phyloP scores from a whole-genome alignment of 2,797 vertebrate genomes.

The Helicolenus hilgendorfi region DNA sequence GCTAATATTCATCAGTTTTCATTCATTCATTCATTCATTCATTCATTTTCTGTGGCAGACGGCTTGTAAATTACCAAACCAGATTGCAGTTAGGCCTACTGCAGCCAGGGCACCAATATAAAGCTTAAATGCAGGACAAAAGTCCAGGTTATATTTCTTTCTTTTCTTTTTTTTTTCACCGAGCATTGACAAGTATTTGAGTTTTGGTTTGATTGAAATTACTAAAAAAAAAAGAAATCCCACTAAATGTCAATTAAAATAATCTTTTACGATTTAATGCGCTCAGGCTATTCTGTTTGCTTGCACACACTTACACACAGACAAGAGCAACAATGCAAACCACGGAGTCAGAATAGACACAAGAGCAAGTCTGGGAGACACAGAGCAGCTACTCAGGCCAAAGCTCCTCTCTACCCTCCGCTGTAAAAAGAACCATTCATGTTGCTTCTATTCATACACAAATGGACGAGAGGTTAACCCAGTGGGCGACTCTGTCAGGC shows the following conservation, averaged over 20 bases:
- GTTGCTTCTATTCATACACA: slow-evolving; percentile 87
- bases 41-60: not conserved
- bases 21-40: too few species aligned
- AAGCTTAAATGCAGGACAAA: not conserved
- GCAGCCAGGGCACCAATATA: not conserved
- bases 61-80: not conserved
- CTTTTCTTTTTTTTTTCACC: not conserved
- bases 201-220: not conserved
- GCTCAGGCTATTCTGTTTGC: not conserved
- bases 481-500: slow-evolving; percentile 72
- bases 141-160: not conserved
- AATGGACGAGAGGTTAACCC: slow-evolving; percentile 80
- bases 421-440: slow-evolving; percentile 83
- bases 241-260: not conserved
- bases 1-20: too few species aligned
- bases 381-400: slow-evolving; percentile 4
- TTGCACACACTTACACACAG: not conserved
- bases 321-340: slow-evolving; percentile 34
- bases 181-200: not conserved
- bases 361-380: slow-evolving; percentile 20
- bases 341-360: slow-evolving; percentile 20
- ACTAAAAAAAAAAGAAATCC: too few species aligned
- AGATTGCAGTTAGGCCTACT: not conserved
- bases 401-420: slow-evolving; percentile 38
- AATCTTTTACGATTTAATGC: not conserved